Base-by-base conservation (phyloP, 2,888 invertebrate species). In the Euplagia quadripunctaria region DNA sequence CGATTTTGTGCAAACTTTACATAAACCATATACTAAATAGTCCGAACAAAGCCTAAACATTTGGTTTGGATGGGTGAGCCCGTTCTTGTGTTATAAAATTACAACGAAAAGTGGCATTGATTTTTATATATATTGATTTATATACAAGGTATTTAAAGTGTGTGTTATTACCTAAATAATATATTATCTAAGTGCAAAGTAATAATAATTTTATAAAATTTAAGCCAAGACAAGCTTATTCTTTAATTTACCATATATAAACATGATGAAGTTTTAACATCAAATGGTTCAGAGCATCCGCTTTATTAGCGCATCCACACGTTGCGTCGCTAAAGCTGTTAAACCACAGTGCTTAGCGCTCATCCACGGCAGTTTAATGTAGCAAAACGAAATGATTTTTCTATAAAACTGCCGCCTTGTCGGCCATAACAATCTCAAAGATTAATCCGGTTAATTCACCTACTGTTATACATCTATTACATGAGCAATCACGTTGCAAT, bases 401-500 rank as follows among this genome's bases (percentile, higher is more conserved):
- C 72, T 68, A 74, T 71, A 17, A 79, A 81, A 64, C 70, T 66
- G 67, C 51, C 73, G 71, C 79, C 73, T 68, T 66, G 66, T 7
- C 12, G 49, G 17, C 46, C 4, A 66, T 65, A 71, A 68, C 42
- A 73, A 75, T 79, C 43, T 64, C 42, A 70, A 70, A 75, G 70
- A 55, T 81, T 76, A 81, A 82, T 83, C 75, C 61, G 42, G 79
- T 73, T 81, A 72, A 79, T 74, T 69, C 64, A 31, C 51, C 77
- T 20, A 46, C 64, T 67, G 70, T 72, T 78, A 74, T 46, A 72
- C 76, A 70, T 80, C 72, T 76, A 76, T 81, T 77, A 82, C 46
- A 68, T n/a, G 61, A 73, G 76, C 72, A 83, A 81, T 79, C 73
- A 77, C 46, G n/a, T 61, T 61, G 70, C 79, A 79, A 83, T 83